Evolutionary conservation across 2,888 invertebrate genomes (phyloP).

Genomic region (Trichogramma evanescens): DNA sequence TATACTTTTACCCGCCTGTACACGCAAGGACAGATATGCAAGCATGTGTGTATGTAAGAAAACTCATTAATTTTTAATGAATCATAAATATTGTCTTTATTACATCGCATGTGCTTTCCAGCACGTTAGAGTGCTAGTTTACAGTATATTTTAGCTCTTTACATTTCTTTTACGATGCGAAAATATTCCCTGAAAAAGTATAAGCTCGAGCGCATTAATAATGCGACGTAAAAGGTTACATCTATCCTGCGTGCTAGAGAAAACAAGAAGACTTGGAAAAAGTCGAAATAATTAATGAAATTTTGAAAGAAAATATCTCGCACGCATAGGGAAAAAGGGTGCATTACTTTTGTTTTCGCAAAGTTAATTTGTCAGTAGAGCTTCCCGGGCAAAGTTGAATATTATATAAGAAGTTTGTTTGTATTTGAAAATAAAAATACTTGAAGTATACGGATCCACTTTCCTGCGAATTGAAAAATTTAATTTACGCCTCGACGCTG

Average conservation of each 20-base stretch:
- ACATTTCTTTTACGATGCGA: not conserved
- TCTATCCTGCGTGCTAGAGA: too few species aligned
- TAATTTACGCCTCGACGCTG: slow-evolving; percentile 1
- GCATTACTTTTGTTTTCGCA: too few species aligned
- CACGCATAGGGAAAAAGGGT: too few species aligned
- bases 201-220: not conserved
- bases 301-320: too few species aligned
- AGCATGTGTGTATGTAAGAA: slow-evolving; percentile 6
- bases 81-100: slow-evolving; percentile 18
- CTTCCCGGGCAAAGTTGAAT: too few species aligned
- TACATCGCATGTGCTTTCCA: not conserved
- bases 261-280: too few species aligned
- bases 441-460: not conserved
- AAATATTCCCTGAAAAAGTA: not conserved
- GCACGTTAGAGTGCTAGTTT: not conserved
- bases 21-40: slow-evolving; percentile 1
- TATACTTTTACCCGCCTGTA: slow-evolving; percentile 4
- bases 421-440: too few species aligned
- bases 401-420: too few species aligned
- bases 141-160: not conserved
- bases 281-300: too few species aligned
- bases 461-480: slow-evolving; percentile 11
- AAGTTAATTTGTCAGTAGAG: too few species aligned
- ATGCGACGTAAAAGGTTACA: too few species aligned
- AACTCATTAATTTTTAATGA: slow-evolving; percentile 18